Evolutionary conservation across 2,888 invertebrate species (phyloP).

Genomic region (Chalcis sispes): DNA sequence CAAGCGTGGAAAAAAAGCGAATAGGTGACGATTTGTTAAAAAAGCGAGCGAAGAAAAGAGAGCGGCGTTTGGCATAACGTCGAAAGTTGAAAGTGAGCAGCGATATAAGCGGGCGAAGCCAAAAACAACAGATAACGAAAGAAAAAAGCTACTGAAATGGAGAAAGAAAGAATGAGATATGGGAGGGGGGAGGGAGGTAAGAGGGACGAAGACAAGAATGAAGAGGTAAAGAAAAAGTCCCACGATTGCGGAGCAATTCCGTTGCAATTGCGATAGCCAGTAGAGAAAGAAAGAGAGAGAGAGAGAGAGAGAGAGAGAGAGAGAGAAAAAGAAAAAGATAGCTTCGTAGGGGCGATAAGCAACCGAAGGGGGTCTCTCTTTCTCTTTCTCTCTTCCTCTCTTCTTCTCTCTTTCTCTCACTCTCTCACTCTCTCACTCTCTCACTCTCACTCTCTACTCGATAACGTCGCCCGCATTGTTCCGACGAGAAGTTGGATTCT

Average conservation of each 20-base stretch:
- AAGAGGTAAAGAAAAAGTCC: background rate
- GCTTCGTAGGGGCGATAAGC: constrained; percentile 35
- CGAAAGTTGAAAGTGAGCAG: background rate
- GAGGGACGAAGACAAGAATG: background rate
- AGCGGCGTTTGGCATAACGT: background rate
- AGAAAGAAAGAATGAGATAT: background rate
- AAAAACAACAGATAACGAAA: no score
- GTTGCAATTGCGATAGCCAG: constrained; percentile 38
- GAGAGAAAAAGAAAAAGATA: background rate
- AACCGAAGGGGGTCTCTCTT: constrained; percentile 26
- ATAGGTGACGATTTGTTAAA: background rate
- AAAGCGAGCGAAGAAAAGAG: background rate
- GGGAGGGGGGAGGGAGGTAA: background rate
- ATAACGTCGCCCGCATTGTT: constrained; percentile 64
- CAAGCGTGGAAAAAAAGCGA: background rate
- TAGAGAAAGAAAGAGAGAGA: background rate
- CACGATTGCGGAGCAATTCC: constrained; percentile 31
- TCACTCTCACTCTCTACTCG: constrained; percentile 22
- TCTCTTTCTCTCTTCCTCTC: constrained; percentile 1
- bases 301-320: constrained; percentile 35
- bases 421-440: no score
- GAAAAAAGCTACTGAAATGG: background rate
- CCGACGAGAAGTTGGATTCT: constrained; percentile 57
- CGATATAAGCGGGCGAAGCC: background rate
- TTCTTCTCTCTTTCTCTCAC: constrained; percentile 1